A percentile compares a stretch with the other conserved stretches of the same genome.
phyloP scores from a whole-genome alignment of 2,888 invertebrate species.

The Sesamia inferens region DNA sequence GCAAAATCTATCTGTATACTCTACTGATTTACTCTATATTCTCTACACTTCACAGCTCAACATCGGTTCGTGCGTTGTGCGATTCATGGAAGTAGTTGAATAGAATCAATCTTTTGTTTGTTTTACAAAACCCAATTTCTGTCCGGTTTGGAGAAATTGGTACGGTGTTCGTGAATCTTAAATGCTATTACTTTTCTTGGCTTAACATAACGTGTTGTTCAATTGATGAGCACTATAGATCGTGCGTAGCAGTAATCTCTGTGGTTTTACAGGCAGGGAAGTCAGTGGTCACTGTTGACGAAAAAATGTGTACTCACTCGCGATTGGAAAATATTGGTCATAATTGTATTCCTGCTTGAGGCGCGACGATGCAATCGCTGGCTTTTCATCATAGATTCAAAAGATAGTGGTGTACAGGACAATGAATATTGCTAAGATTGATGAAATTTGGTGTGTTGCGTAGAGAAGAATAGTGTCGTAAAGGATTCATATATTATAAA shows the following conservation, averaged over 20 bases:
- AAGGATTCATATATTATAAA: constrained; percentile 61
- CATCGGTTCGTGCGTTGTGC: constrained; percentile 58
- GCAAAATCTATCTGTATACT: constrained; percentile 24
- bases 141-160: constrained; percentile 38
- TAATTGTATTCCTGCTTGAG: constrained; percentile 55
- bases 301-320: constrained; percentile 68
- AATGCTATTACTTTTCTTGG: constrained; percentile 15
- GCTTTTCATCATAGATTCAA: constrained; percentile 73
- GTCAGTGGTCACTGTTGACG: constrained; percentile 71
- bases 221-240: constrained; percentile 35
- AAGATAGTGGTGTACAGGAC: constrained; percentile 73
- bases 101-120: constrained; percentile 70
- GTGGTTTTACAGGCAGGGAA: constrained; percentile 65
- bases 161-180: constrained; percentile 41
- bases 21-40: constrained; percentile 22
- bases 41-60: constrained; percentile 22
- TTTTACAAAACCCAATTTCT: constrained; percentile 52
- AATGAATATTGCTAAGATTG: constrained; percentile 71
- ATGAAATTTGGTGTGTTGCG: constrained; percentile 69
- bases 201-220: constrained; percentile 19
- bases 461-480: constrained; percentile 57
- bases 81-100: constrained; percentile 60
- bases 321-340: constrained; percentile 63
- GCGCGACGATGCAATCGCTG: constrained; percentile 71
- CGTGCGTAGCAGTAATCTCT: constrained; percentile 68